Evolutionary conservation across 2,113 vertebrate genomes (phyloP).

Genomic region (Melanostigma gelatinosum): DNA sequence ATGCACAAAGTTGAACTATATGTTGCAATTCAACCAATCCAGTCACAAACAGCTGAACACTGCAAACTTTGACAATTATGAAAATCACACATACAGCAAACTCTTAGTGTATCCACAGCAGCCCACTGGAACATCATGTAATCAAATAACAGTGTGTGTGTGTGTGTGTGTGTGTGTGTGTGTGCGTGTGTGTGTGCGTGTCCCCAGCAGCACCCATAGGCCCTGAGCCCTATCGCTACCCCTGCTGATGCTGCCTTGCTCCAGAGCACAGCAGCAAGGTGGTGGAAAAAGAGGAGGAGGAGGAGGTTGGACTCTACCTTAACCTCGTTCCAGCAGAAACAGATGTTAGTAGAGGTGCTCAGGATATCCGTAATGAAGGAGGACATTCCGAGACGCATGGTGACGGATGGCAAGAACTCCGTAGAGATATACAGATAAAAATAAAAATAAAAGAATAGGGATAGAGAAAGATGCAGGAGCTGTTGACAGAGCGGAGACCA

Average conservation of each 20-base stretch:
- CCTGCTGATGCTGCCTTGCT: conserved; percentile 41
- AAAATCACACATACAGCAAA: conserved; percentile 9
- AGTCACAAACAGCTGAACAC: not conserved
- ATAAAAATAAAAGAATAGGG: conserved; percentile 17
- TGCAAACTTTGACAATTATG: conserved; percentile 7
- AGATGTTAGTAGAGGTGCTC: conserved; percentile 81
- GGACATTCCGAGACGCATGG: conserved; percentile 82
- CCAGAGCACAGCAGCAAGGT: conserved; percentile 44
- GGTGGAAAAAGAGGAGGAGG: not conserved
- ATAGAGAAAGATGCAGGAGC: conserved; percentile 53
- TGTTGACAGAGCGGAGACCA: conserved; percentile 50
- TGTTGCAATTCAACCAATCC: not conserved
- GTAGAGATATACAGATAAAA: conserved; percentile 35
- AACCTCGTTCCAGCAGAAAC: conserved; percentile 82
- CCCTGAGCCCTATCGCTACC: conserved; percentile 9
- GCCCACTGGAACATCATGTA: not conserved
- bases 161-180: conserved; percentile 2
- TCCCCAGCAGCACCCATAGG: conserved; percentile 31
- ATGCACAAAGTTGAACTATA: not conserved
- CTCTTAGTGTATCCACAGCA: not conserved
- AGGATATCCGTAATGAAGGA: conserved; percentile 83
- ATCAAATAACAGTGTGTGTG: conserved; percentile 6
- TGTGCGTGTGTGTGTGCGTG: too few species aligned
- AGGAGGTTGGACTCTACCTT: conserved; percentile 74
- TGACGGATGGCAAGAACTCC: conserved; percentile 50